Evolutionary conservation across 2,888 invertebrate genomes (phyloP).

Genomic region (Eupithecia vulgata): DNA sequence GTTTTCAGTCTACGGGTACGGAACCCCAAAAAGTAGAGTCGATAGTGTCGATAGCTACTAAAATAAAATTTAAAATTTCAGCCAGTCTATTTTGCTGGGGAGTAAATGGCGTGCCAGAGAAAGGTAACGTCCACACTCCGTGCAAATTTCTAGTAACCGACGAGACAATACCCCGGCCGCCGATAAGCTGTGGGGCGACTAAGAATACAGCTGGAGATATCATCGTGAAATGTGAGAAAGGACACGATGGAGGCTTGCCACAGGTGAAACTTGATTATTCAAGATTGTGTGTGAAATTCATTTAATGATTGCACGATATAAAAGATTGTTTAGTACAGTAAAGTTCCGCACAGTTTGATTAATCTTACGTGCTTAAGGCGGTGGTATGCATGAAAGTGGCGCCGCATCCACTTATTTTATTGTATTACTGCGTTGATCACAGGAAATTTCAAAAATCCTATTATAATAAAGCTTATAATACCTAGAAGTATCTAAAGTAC

Average conservation of each 20-base stretch:
- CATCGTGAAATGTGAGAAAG: slow-evolving; percentile 64
- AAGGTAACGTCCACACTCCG: slow-evolving; percentile 53
- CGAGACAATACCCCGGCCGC: slow-evolving; percentile 71
- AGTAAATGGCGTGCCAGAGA: slow-evolving; percentile 62
- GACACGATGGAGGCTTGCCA: slow-evolving; percentile 72
- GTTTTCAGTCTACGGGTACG: background rate
- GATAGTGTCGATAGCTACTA: background rate
- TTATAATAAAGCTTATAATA: too few relatives aligned
- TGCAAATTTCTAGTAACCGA: slow-evolving; percentile 72
- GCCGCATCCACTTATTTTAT: too few relatives aligned
- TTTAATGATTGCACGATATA: background rate
- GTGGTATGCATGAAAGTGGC: too few relatives aligned
- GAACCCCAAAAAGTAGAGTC: background rate
- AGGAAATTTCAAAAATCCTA: too few relatives aligned
- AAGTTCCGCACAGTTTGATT: too few relatives aligned
- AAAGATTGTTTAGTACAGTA: background rate
- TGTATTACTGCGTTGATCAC: too few relatives aligned
- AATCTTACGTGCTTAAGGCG: too few relatives aligned
- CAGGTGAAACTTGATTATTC: slow-evolving; percentile 57
- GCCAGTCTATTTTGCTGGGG: slow-evolving; percentile 75
- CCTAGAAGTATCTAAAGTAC: too few relatives aligned
- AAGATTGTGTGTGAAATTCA: background rate
- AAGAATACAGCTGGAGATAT: slow-evolving; percentile 59
- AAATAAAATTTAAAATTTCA: slow-evolving; percentile 34
- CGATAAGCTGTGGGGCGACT: slow-evolving; percentile 61